Evolutionary conservation across 2,113 vertebrate species (phyloP), one percentile per base, ranked within the genome.

Genomic region (Colistium nudipinnis): DNA sequence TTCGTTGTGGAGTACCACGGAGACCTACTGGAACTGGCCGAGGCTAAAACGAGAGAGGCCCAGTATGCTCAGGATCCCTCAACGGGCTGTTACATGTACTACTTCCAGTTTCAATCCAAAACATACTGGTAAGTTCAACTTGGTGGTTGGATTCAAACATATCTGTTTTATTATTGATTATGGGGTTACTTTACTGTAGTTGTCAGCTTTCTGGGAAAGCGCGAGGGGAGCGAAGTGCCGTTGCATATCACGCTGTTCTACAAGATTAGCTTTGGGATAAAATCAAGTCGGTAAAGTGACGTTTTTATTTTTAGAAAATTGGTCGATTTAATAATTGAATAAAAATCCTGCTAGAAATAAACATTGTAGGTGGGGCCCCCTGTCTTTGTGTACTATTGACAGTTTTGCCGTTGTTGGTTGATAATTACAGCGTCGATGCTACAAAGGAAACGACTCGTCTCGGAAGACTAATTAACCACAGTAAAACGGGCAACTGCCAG

Each of bases 21-120:
- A 25, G 89, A 92, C 67, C 76, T 93, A 2, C 55, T 93, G 87
- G 84, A 90, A 4, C 93, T 96, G 59, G 90, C 92, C 0, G 94
- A 96, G 0, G 96, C 96, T 24, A 98, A 93, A 83, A 93, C 79
- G 24, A 88, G 95, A 65, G 97, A 99, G 76, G 93, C 91, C 2
- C 43, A 93, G 27, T 99, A 99, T 0, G 93, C 95, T 11, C 89
- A 94, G 63, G 95, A 99, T 62, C 95, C 96, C 10, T 88, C 93
- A 63, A 95, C 95, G 0, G 97, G 97, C 90, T 99, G 97, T 93
- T 99, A 98, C 87, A 98, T 99, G 97, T 99, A 98, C 88, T 98
- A 98, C 72, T 98, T 98, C 83, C 95, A 96, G 86, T 96, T 96
- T 86, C 90, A 94, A 77, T 92, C 92, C 74, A 98, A 96, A 90